A percentile compares a stretch with the other conserved stretches of the same genome.
Evolutionary conservation across 2,888 invertebrate species (phyloP).

Genomic region (Tuberolachnus salignus): DNA sequence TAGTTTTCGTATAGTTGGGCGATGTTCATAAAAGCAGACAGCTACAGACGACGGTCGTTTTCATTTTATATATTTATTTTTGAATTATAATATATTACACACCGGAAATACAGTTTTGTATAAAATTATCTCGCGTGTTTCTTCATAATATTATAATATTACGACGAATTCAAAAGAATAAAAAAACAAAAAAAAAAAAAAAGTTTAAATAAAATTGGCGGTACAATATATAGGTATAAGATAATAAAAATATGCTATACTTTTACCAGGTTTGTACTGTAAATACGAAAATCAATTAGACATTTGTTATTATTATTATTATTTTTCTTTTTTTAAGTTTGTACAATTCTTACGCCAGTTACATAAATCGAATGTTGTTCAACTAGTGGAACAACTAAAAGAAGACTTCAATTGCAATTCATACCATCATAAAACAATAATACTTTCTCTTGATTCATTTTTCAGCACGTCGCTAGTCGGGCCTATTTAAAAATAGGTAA

Average conservation of each 20-base stretch:
- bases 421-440: slow-evolving; percentile 5
- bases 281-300: too few species aligned
- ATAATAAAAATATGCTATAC: too few species aligned
- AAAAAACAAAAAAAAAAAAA: not conserved
- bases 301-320: not conserved
- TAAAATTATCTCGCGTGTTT: not conserved
- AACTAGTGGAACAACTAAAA: too few species aligned
- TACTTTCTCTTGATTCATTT: slow-evolving; percentile 6
- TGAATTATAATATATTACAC: not conserved
- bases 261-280: too few species aligned
- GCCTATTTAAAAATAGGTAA: not conserved
- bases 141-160: not conserved
- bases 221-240: too few species aligned
- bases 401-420: not conserved
- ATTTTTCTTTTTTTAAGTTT: not conserved
- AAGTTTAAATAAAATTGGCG: not conserved
- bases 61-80: slow-evolving; percentile 19
- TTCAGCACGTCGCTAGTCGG: not conserved
- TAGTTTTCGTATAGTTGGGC: slow-evolving; percentile 24
- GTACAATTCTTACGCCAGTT: not conserved
- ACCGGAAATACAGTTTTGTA: not conserved
- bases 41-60: not conserved
- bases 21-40: not conserved
- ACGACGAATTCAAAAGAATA: not conserved
- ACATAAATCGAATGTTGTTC: not conserved